Conservation (phyloP, 2,797 vertebrate genomes). For the Xiphophorus birchmanni region DNA sequence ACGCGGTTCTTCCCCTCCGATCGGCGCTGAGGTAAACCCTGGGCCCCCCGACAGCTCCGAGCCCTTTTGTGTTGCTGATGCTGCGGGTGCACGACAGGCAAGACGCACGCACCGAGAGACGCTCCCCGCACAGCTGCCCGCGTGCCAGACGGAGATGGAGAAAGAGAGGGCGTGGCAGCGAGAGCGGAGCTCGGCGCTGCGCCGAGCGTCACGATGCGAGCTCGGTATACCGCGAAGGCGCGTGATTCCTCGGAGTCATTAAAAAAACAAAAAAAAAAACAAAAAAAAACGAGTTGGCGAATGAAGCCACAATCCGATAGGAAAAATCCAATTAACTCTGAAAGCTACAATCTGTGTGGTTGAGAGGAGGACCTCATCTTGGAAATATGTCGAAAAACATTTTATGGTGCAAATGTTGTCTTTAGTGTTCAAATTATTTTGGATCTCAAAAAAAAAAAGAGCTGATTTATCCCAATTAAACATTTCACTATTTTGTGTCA, state of each 20-base stretch:
- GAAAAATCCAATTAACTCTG: neutral
- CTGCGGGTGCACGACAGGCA: conserved; percentile 78
- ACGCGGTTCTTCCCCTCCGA: conserved; percentile 37
- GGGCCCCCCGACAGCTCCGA: conserved; percentile 51
- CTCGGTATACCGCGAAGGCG: conserved; percentile 39
- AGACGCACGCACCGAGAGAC: conserved; percentile 69
- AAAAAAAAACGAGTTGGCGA: conserved; percentile 9
- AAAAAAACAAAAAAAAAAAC: neutral
- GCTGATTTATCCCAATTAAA: neutral
- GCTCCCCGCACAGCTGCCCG: conserved; percentile 78
- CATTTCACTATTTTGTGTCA: neutral
- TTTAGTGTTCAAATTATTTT: neutral
- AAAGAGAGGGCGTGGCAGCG: conserved; percentile 75
- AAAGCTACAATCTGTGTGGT: neutral
- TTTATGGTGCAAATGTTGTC: neutral
- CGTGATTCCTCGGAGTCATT: conserved; percentile 30
- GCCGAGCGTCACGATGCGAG: conserved; percentile 42
- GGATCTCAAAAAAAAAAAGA: neutral
- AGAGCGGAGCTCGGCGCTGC: conserved; percentile 11
- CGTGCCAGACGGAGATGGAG: conserved; percentile 54
- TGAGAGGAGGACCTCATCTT: neutral
- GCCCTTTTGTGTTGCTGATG: conserved; percentile 85
- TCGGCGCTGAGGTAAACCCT: conserved; percentile 40
- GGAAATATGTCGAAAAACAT: neutral
- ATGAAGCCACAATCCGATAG: neutral